Percentiles rank a stretch among this genome's conserved stretches.
Conservation (phyloP, 2,113 vertebrate genomes). For the Rhinoderma darwinii region DNA sequence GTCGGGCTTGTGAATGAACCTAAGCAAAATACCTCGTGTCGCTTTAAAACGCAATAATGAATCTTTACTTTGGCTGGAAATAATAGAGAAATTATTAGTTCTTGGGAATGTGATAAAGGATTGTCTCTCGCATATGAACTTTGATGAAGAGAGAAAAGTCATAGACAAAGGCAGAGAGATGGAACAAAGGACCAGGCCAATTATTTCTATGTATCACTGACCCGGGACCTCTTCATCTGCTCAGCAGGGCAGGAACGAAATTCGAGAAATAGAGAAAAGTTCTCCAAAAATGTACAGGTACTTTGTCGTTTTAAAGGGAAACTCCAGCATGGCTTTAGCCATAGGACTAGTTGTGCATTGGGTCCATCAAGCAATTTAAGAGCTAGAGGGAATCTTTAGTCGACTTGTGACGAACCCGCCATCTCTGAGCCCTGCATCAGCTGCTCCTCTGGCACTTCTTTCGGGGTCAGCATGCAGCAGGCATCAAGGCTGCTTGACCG, state of each 20-base stretch:
- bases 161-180: constrained; percentile 2
- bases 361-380: no score
- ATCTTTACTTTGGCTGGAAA: neutral
- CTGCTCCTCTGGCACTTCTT: no score
- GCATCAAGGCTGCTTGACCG: no score
- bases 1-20: neutral
- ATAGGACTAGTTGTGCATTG: no score
- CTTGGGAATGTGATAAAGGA: neutral
- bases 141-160: constrained; percentile 26
- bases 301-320: neutral
- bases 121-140: neutral
- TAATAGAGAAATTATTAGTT: constrained; percentile 1
- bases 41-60: neutral
- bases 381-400: no score
- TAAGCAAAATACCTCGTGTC: neutral
- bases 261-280: neutral
- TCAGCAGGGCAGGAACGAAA: neutral
- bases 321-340: no score
- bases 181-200: neutral
- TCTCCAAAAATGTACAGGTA: neutral
- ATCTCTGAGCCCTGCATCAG: no score
- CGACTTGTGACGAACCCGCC: no score
- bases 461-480: no score
- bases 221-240: neutral
- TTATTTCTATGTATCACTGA: constrained; percentile 24